Percentiles rank a stretch among this genome's conserved stretches.
These are phyloP conservation scores for Perca schrenkii DNA, from an alignment of 2,113 vertebrate genomes.

Conservation along the genomic window DNA sequence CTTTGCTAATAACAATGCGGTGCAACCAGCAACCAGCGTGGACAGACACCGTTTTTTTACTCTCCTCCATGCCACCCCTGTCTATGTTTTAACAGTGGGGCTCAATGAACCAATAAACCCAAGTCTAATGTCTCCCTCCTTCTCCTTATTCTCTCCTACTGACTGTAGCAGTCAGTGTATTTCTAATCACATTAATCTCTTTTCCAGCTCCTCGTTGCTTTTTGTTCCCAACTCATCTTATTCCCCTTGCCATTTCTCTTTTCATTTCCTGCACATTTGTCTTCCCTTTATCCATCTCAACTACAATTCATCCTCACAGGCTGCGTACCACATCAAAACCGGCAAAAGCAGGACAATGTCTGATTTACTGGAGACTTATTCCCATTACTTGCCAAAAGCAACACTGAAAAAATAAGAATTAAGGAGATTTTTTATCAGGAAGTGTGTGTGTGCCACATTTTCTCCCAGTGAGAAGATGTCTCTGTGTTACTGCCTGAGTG, in stretches of 20 bases:
- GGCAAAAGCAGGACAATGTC: constrained; percentile 12
- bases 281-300: constrained; percentile 8
- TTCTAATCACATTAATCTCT: constrained; percentile 17
- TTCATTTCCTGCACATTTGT: constrained; percentile 43
- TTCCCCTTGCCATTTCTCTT: not conserved
- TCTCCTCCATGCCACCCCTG: constrained; percentile 41
- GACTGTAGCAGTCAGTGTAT: constrained; percentile 5
- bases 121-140: not conserved
- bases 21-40: constrained; percentile 65
- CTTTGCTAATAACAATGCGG: constrained; percentile 78
- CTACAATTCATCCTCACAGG: not conserved
- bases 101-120: constrained; percentile 24
- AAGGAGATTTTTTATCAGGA: constrained; percentile 22
- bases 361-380: constrained; percentile 22
- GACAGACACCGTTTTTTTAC: constrained; percentile 53
- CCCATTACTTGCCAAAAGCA: not conserved
- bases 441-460: constrained; percentile 14
- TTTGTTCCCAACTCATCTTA: constrained; percentile 5
- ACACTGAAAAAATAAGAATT: not conserved
- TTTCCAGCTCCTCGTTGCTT: constrained; percentile 1
- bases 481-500: constrained; percentile 58
- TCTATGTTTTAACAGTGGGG: constrained; percentile 38
- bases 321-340: constrained; percentile 15
- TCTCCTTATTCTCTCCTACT: constrained; percentile 19
- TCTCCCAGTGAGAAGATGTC: constrained; percentile 7